A percentile compares a stretch with the other conserved stretches of the same genome.
phyloP scores from a whole-genome alignment of 2,113 vertebrate genomes.

The Strix aluco region DNA sequence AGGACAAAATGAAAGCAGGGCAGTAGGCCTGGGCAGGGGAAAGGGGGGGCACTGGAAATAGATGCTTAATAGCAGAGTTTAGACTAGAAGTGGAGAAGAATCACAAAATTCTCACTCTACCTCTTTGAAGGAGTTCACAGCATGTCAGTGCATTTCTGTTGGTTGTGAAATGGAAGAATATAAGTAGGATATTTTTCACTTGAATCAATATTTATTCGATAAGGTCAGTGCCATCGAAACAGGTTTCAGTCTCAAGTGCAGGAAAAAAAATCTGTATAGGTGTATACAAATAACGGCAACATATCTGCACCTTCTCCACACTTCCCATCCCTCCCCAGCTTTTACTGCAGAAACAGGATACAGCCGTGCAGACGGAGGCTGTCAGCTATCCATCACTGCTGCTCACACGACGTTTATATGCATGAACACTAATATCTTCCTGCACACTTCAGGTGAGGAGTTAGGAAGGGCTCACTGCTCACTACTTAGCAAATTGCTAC shows the following conservation, averaged over 20 bases:
- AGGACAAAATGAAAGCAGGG: neutral
- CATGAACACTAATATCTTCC: rapidly evolving
- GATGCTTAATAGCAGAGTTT: neutral
- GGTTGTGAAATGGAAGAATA: neutral
- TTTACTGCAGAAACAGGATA: rapidly evolving
- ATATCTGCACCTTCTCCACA: neutral
- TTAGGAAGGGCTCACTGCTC: neutral
- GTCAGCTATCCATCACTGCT: neutral
- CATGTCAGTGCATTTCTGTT: neutral
- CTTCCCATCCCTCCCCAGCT: neutral
- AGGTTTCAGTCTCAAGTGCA: neutral
- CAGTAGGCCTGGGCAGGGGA: neutral
- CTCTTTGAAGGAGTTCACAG: neutral
- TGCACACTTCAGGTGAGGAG: neutral
- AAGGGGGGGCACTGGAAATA: neutral
- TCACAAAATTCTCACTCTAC: neutral
- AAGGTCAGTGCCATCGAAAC: slow-evolving; percentile 2
- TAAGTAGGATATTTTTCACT: neutral
- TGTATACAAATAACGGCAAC: neutral
- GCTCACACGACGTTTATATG: neutral
- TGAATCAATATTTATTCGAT: neutral
- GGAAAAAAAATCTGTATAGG: neutral
- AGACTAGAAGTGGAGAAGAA: neutral
- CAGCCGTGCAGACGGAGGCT: neutral
- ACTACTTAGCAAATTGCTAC: neutral